Evolutionary conservation across 2,888 invertebrate species (phyloP), one percentile per base, ranked within the genome.

Genomic region (Neoitamus cyanurus): DNA sequence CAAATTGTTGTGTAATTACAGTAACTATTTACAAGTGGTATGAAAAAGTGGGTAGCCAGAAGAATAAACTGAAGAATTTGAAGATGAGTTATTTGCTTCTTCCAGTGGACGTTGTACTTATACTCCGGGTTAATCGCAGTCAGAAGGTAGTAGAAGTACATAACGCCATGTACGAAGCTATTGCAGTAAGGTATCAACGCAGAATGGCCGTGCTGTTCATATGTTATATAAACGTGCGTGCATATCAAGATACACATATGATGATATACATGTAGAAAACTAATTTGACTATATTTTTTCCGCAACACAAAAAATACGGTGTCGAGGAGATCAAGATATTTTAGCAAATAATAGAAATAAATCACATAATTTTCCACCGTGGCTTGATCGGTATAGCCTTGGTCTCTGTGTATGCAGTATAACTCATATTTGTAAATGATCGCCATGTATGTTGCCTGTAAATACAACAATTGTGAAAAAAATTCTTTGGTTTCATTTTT

Each of bases 21-120:
- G 86, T 93, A 7, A 88, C 42, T 89, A 90, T 88, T 93, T 91
- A 0, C 92, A 87, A 42, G 93, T 85, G 11, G 90, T 87, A 0
- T 86, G 90, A 92, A 93, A 89, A 94, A 87, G 93, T 90, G n/a
- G n/a, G n/a, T n/a, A n/a, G n/a, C n/a, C n/a, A n/a, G n/a, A n/a
- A n/a, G n/a, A n/a, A n/a, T n/a, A 88, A 96, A 96, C 89, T 96
- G 96, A 0, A 94, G 94, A 89, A 97, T 93, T 91, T 98, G 97
- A 87, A 97, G 89, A 88, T 95, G 95, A 0, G 97, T 97, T 85
- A 98, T 95, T 88, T 96, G 93, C 87, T 95, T 96, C 89, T 97
- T 97, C 95, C 97, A 96, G 95, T 96, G 96, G 0, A 95, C 90
- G 83, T 94, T 94, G 85, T 94, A 92, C 87, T 95, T 94, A 88